A percentile compares a stretch with the other conserved stretches of the same genome.
These are phyloP conservation scores for Synergus itoensis DNA, from an alignment of 2,888 invertebrate species.

Conservation along the genomic window DNA sequence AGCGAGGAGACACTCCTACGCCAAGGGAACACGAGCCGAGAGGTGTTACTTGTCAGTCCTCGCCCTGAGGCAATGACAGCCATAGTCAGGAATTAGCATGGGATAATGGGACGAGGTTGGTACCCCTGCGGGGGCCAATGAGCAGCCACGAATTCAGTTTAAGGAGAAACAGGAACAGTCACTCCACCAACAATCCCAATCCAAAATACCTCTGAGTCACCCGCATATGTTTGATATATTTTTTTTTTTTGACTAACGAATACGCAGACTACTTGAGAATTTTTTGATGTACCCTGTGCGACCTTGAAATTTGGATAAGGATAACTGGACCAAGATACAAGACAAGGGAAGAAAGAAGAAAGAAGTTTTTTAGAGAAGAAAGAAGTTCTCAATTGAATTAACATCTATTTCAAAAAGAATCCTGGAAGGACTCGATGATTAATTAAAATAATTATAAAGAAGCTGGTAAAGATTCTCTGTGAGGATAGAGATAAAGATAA, in stretches of 20 bases:
- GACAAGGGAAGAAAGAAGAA: not conserved
- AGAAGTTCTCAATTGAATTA: not conserved
- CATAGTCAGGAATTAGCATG: constrained; percentile 77
- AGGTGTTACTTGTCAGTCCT: constrained; percentile 77
- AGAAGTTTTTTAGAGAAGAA: not conserved
- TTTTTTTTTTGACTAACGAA: constrained; percentile 47
- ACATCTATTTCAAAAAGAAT: not conserved
- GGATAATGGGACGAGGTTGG: constrained; percentile 76
- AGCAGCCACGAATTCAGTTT: constrained; percentile 61
- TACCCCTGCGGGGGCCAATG: constrained; percentile 71
- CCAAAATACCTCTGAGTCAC: constrained; percentile 69
- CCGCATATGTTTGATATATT: constrained; percentile 41
- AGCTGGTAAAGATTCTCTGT: not conserved
- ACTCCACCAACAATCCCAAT: constrained; percentile 53
- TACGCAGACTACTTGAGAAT: not conserved
- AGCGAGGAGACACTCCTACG: constrained; percentile 58
- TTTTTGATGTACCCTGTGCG: not conserved
- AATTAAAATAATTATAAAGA: not conserved
- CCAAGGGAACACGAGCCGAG: constrained; percentile 70
- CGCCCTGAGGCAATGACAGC: constrained; percentile 77
- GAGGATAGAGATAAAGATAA: not conserved
- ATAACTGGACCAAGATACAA: constrained; percentile 1
- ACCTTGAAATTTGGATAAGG: not conserved
- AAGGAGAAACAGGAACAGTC: constrained; percentile 49
- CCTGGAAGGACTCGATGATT: not conserved